Base-by-base conservation (phyloP, 2,888 invertebrate genomes). In the Clanis bilineata region DNA sequence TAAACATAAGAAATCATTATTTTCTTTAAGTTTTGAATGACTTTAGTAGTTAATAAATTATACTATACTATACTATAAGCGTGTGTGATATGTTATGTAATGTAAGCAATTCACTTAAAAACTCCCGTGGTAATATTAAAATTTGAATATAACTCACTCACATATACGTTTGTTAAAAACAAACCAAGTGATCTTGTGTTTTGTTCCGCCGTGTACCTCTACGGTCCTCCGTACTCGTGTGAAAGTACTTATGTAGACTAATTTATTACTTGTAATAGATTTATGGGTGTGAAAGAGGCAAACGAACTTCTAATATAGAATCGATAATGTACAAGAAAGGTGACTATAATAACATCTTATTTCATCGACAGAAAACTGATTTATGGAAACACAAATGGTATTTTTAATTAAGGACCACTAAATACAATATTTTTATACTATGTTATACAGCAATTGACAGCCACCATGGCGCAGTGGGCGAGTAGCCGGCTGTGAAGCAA, bases 201-300 rank as follows among this genome's bases (percentile, higher is more conserved):
- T 87, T 79, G 84, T 86, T 83, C 76, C 74, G 77, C 23, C 23
- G 43, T 55, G 54, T 54, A 54, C 51, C 58, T 36, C 9, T 9
- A 22, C 58, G 18, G 36, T 25, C 58, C 38, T 22, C 58, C 28
- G 36, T 25, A 59, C 38, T 22, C 32, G 51, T 45, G 47, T 43
- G 57, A 55, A 61, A 61, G 43, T n/a, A n/a, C n/a, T n/a, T n/a
- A n/a, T n/a, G n/a, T 76, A 73, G 77, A 72, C 72, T 80, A 80
- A 81, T 83, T 82, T 81, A 77, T 80, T 73, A 72, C 69, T 70
- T 80, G 74, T 71, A 81, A 85, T 84, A 85, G 86, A 86, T 86
- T 87, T 87, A 87, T 82, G 79, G 76, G 70, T 64, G 62, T 68
- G 64, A 71, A 73, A 69, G 73, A 70, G 68, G 67, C 71, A 70